Evolutionary conservation across 2,113 vertebrate genomes (phyloP), one percentile per base, ranked within the genome.

Genomic region (Neodon shergylaensis): DNA sequence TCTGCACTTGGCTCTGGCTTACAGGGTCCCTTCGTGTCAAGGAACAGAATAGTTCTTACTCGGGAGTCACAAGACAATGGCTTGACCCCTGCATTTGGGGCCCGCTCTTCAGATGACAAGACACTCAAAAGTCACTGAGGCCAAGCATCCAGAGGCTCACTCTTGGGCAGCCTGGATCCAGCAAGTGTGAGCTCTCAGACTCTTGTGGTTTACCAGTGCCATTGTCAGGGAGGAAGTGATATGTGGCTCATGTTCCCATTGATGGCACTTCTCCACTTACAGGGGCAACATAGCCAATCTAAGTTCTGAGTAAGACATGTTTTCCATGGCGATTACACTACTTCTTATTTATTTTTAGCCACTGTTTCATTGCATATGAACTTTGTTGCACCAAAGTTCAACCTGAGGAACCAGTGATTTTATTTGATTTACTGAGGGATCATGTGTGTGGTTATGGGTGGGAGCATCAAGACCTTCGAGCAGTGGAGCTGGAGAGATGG

Each of bases 271-370:
- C 26, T 66, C 24, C 28, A 5, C n/a, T 65, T 74, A 58, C 31
- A 74, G 44, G 61, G 85, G 22, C 58, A 94, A 96, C 94, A 63
- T 21, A 83, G 66, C 47, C 26, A 63, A 63, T 87, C 33, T 73
- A 81, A 33, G 17, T 92, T 88, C 94, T 87, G 76, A 94, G 72
- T 88, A 54, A 82, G 70, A 81, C 39, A 74, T 74, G 21, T 42
- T 96, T 96, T 83, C 72, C 49, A 85, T 24, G 36, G 24, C 22
- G 14, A 44, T 90, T 77, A 78, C 47, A 88, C 39, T 95, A 42
- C 70, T 91, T 77, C 66, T 88, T 58, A 79, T 39, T 94, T 77
- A 54, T 89, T 68, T 90, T 95, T 88, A 68, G 61, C 39, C 39
- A 70, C 74, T 66, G 68, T 74, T 87, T 92, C 79, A 76, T 58